These are phyloP conservation scores for Lepidotrigona ventralis DNA, from an alignment of 1,140 invertebrate species.

Conservation along the genomic window DNA sequence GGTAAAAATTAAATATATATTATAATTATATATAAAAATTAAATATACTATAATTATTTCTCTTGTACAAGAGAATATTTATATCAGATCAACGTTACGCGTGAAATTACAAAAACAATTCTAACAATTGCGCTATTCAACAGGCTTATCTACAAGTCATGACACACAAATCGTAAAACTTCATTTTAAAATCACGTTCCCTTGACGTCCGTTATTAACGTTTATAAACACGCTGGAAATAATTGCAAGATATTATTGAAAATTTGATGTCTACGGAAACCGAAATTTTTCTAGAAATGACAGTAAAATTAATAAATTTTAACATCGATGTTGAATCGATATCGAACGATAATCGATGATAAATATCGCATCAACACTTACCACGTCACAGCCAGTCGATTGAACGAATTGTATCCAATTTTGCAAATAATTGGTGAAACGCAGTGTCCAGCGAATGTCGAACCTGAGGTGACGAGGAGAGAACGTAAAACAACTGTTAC, in stretches of 20 bases:
- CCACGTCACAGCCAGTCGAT: not conserved
- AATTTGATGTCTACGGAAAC: not conserved
- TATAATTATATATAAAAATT: not conserved
- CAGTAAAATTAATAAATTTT: not conserved
- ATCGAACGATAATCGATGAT: not conserved
- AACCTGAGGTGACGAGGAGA: conserved; percentile 20
- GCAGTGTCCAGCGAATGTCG: not conserved
- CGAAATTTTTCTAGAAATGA: not conserved
- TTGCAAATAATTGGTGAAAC: not conserved
- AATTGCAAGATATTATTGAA: not conserved
- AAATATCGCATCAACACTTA: conserved; percentile 1
- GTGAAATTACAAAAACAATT: not conserved
- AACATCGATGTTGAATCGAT: not conserved
- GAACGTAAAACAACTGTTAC: conserved; percentile 68
- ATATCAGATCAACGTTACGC: not conserved
- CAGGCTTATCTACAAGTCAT: not conserved
- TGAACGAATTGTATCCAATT: not conserved
- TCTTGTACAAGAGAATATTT: not conserved
- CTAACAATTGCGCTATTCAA: not conserved
- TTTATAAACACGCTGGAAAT: not conserved
- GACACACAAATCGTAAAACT: not conserved
- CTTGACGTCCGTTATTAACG: not conserved
- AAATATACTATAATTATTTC: not conserved
- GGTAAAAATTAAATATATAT: not conserved
- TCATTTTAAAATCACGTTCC: not conserved